These are phyloP conservation scores for Cremastobaeus sp. DNA, from an alignment of 2,888 invertebrate species.

Conservation along the genomic window DNA sequence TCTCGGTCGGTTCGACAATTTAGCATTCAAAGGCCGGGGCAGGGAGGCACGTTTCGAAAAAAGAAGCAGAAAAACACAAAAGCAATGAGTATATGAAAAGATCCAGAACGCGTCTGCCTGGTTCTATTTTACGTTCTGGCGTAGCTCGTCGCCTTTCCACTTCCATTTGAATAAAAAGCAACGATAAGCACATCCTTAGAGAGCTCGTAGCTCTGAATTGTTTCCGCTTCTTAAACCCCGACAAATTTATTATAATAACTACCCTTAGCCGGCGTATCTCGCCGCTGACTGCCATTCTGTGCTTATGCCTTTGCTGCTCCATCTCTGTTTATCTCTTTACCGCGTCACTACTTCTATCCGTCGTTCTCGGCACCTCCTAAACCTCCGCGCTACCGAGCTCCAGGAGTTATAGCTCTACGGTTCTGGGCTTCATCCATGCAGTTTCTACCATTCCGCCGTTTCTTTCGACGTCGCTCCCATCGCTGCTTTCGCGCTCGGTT, in stretches of 20 bases:
- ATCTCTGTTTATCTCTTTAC: slow-evolving; percentile 51
- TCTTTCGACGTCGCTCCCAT: slow-evolving; percentile 1
- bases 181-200: slow-evolving; percentile 77
- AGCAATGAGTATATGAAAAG: slow-evolving; percentile 61
- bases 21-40: slow-evolving; percentile 51
- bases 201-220: slow-evolving; percentile 76
- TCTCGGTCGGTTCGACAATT: slow-evolving; percentile 52
- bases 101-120: slow-evolving; percentile 55
- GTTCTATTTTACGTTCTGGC: slow-evolving; percentile 59
- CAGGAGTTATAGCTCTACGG: slow-evolving; percentile 53
- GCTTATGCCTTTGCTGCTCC: slow-evolving; percentile 51
- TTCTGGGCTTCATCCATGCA: slow-evolving; percentile 51
- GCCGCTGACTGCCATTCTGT: slow-evolving; percentile 66
- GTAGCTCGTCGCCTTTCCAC: slow-evolving; percentile 72
- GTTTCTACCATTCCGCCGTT: slow-evolving; percentile 41
- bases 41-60: slow-evolving; percentile 51
- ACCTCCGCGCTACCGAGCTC: slow-evolving; percentile 50
- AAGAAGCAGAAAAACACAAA: slow-evolving; percentile 54
- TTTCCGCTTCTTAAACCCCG: slow-evolving; percentile 78
- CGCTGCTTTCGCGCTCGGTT: slow-evolving; percentile 7
- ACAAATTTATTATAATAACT: slow-evolving; percentile 78
- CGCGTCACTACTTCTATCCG: slow-evolving; percentile 52
- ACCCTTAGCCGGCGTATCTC: slow-evolving; percentile 73
- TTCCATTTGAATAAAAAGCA: slow-evolving; percentile 78
- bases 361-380: slow-evolving; percentile 61